These are phyloP conservation scores for Cydia fagiglandana DNA, from an alignment of 1,140 invertebrate genomes.

Conservation along the genomic window DNA sequence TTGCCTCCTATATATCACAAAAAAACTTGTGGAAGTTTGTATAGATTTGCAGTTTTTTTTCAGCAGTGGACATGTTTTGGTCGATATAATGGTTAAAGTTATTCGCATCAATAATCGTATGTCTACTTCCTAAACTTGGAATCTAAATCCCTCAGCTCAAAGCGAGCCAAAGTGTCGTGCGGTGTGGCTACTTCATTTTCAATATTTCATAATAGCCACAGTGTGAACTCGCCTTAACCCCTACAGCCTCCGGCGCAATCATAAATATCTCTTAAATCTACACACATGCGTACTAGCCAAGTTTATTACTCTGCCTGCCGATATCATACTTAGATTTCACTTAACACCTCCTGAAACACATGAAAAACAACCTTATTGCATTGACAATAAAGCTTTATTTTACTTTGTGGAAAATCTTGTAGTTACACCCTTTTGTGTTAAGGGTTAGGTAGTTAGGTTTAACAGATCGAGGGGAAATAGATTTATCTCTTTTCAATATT, in stretches of 20 bases:
- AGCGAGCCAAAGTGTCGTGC: background rate
- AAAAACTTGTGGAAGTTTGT: too few species aligned
- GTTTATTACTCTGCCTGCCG: constrained; percentile 60
- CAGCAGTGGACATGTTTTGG: too few species aligned
- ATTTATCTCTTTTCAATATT: constrained; percentile 60
- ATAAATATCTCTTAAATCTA: constrained; percentile 55
- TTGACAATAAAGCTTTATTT: background rate
- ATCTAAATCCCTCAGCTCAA: background rate
- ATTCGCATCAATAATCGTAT: too few species aligned
- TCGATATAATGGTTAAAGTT: too few species aligned
- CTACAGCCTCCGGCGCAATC: constrained; percentile 22
- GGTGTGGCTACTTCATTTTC: background rate
- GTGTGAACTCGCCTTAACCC: constrained; percentile 9
- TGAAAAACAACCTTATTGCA: background rate
- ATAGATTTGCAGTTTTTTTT: too few species aligned
- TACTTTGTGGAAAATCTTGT: background rate
- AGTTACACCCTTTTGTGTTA: constrained; percentile 49
- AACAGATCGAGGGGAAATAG: constrained; percentile 58
- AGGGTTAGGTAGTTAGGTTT: constrained; percentile 33
- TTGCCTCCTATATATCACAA: too few species aligned
- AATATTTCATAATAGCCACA: constrained; percentile 7
- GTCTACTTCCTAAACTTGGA: background rate
- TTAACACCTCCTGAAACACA: constrained; percentile 38
- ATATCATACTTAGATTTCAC: constrained; percentile 67
- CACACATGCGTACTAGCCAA: constrained; percentile 51